These are phyloP conservation scores for Byasa hedistus DNA, from an alignment of 2,888 invertebrate genomes.

Conservation along the genomic window DNA sequence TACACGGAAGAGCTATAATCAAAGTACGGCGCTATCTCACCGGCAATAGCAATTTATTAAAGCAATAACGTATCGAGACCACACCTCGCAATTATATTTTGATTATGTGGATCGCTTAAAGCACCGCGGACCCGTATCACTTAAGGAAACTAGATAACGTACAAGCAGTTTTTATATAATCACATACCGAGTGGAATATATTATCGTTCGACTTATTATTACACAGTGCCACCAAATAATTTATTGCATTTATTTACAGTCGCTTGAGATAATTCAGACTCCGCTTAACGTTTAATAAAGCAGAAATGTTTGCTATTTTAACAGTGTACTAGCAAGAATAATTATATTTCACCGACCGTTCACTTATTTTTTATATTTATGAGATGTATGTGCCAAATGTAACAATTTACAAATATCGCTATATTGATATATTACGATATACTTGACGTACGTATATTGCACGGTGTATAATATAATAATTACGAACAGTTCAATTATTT, in stretches of 20 bases:
- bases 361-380: background rate
- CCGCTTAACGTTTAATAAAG: background rate
- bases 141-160: slow-evolving; percentile 29
- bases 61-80: slow-evolving; percentile 53
- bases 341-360: background rate
- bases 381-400: background rate
- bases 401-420: background rate
- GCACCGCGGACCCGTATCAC: slow-evolving; percentile 35
- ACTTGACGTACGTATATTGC: no score
- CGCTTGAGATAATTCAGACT: background rate
- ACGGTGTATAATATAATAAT: no score
- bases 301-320: slow-evolving; percentile 6
- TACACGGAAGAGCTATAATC: slow-evolving; percentile 33
- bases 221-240: slow-evolving; percentile 8
- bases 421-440: background rate
- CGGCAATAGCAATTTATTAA: slow-evolving; percentile 51
- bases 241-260: slow-evolving; percentile 11
- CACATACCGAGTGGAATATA: slow-evolving; percentile 10
- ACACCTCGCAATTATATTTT: slow-evolving; percentile 63
- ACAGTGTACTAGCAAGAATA: background rate
- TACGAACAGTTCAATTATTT: no score
- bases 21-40: slow-evolving; percentile 48
- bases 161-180: slow-evolving; percentile 27
- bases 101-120: slow-evolving; percentile 51
- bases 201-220: slow-evolving; percentile 6